phyloP scores from a whole-genome alignment of 2,888 invertebrate species.

The Chaitophorus viminalis region DNA sequence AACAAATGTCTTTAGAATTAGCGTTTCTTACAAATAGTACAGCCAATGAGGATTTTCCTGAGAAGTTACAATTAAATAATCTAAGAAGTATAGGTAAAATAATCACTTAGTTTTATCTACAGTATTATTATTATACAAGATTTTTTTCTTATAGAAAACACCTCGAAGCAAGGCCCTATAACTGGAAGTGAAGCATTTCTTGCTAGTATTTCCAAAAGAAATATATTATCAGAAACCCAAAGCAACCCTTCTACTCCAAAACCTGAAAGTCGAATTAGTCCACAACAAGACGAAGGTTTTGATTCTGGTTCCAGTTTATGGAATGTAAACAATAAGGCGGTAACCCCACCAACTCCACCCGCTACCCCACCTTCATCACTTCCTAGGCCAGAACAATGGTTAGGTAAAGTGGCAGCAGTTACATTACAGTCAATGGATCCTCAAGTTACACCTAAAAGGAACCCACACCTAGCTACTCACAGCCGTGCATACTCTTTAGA shows the following conservation, averaged over 20 bases:
- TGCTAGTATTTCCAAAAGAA: conserved; percentile 60
- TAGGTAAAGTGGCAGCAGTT: conserved; percentile 77
- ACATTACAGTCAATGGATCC: conserved; percentile 68
- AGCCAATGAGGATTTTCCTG: conserved; percentile 48
- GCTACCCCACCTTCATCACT: conserved; percentile 66
- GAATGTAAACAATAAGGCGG: conserved; percentile 63
- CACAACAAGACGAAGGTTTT: conserved; percentile 52
- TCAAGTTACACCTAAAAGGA: conserved; percentile 68
- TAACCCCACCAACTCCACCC: conserved; percentile 65
- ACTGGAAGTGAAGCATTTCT: conserved; percentile 63
- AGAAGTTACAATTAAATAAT: conserved; percentile 46
- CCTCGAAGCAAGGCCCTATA: conserved; percentile 51
- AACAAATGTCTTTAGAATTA: conserved; percentile 80
- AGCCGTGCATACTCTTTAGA: conserved; percentile 71
- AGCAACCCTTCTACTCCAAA: conserved; percentile 51
- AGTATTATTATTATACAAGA: neutral
- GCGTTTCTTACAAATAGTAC: conserved; percentile 76
- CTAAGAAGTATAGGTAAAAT: conserved; percentile 27
- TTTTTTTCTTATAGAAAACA: conserved; percentile 17
- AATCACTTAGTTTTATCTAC: neutral
- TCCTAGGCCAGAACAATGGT: conserved; percentile 86
- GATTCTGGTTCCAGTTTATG: conserved; percentile 67
- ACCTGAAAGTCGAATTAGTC: conserved; percentile 45
- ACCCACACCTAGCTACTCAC: conserved; percentile 69
- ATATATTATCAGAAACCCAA: conserved; percentile 21